phyloP scores from a whole-genome alignment of 2,113 vertebrate species.

The Tursiops truncatus region DNA sequence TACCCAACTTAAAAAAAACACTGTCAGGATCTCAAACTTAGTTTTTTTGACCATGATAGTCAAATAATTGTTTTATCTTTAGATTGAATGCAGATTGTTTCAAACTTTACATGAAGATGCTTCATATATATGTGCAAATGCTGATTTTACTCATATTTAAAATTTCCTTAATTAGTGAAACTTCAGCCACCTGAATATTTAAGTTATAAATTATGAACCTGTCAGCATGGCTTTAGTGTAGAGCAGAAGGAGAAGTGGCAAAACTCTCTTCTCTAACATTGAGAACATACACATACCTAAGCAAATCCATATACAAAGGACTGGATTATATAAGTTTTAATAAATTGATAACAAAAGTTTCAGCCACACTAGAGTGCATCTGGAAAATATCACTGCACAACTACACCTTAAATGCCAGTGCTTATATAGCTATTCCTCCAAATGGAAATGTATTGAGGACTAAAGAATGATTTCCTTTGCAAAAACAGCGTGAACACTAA shows the following conservation, averaged over 20 bases:
- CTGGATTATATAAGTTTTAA: background rate
- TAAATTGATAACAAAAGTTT: background rate
- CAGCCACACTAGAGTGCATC: background rate
- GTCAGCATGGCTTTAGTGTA: background rate
- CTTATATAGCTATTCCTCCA: background rate
- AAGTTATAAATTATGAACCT: background rate
- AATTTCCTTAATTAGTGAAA: conserved; percentile 17
- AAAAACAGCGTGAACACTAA: background rate
- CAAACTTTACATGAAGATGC: background rate
- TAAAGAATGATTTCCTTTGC: background rate
- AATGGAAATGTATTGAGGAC: background rate
- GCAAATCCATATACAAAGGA: background rate
- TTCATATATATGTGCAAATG: background rate
- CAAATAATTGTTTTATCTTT: background rate
- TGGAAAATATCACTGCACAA: background rate
- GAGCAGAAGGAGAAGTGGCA: background rate
- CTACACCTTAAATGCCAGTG: background rate
- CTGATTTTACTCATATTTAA: background rate
- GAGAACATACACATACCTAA: background rate
- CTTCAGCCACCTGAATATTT: background rate
- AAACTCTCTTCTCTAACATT: background rate
- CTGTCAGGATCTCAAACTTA: background rate
- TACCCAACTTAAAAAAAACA: background rate
- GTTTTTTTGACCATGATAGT: background rate
- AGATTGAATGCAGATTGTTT: background rate